Base-by-base conservation (phyloP, 1,140 invertebrate species). In the Aradophagus sp. region DNA sequence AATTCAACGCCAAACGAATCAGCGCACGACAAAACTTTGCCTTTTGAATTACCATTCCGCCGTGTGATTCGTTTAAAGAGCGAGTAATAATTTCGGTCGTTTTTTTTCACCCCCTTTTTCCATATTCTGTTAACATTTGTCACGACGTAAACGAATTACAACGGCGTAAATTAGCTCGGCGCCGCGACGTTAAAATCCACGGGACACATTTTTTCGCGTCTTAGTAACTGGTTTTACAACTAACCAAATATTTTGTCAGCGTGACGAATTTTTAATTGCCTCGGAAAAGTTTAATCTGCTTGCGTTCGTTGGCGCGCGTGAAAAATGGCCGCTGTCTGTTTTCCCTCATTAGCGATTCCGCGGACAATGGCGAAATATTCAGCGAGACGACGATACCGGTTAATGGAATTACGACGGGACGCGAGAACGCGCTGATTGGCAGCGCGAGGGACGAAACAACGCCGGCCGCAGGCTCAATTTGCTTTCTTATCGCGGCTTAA, bases 401-500 rank as follows among this genome's bases (percentile, higher is more conserved):
- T 47, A 61, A 68, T 47, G 19, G 53, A 68, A 55, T 38, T 41
- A 42, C 23, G 53, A 44, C 38, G 52, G 38, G 38, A 47, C 50
- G 19, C 45, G 36, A 52, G 36, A 36, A 20, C 14, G 17, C 31
- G 23, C 36, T 67, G 52, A 67, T 67, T 67, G 63, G 47, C 31
- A n/a, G n/a, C n/a, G n/a, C 17, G 34, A 52, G 48, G 50, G 55
- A 47, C 47, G 19, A 5, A 26, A 15, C 2, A n/a, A 41, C 19
- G n/a, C 48, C 26, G 15, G 35, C 32, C 36, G 42, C 44, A 32
- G 6, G 34, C 52, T 53, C 39, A 44, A 48, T 58, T 48, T 39
- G 68, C 36, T 73, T 77, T 59, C 76, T 76, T 74, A 77, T 69
- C 71, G 39, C 63, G 15, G 50, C 66, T 27, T 19, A 29, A 39